phyloP scores from a whole-genome alignment of 2,797 vertebrate genomes.

The Centropyge bicolor region DNA sequence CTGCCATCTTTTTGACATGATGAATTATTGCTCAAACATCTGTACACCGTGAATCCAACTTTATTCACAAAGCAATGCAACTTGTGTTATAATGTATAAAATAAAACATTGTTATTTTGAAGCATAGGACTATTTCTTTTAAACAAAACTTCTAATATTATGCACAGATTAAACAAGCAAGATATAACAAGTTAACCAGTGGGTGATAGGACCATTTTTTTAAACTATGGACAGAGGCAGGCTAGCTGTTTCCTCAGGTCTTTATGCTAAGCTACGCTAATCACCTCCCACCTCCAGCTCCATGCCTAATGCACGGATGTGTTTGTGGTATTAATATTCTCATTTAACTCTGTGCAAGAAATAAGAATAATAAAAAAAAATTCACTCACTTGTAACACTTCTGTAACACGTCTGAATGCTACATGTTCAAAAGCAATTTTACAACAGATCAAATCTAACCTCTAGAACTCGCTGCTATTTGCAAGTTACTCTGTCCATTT shows the following conservation, averaged over 20 bases:
- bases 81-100: background rate
- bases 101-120: background rate
- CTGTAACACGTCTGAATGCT: no score
- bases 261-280: no score
- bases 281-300: no score
- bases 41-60: no score
- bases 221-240: no score
- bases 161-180: background rate
- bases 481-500: constrained; percentile 12
- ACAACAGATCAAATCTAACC: constrained; percentile 22
- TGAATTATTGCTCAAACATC: background rate
- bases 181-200: background rate
- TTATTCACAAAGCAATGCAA: background rate
- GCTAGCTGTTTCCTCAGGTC: no score
- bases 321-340: background rate
- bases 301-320: background rate
- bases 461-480: background rate
- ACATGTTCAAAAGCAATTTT: constrained; percentile 9
- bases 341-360: no score
- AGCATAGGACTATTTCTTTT: background rate
- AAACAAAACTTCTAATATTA: background rate
- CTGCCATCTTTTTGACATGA: no score
- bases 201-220: background rate
- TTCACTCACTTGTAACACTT: no score
- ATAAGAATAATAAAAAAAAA: no score